These are phyloP conservation scores for Stenodera caucasica DNA, from an alignment of 2,888 invertebrate genomes.

Conservation along the genomic window DNA sequence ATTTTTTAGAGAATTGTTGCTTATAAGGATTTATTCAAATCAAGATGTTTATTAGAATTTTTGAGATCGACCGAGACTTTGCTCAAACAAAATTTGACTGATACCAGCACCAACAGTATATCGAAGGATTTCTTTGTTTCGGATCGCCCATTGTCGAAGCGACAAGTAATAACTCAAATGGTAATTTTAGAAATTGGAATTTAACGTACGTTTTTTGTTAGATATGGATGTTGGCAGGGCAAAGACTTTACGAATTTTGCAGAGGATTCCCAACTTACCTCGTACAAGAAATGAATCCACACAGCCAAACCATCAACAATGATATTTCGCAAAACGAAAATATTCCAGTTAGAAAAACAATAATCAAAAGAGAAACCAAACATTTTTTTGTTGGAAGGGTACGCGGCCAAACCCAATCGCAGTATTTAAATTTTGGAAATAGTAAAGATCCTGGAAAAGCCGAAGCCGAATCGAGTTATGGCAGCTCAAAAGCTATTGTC, in stretches of 20 bases:
- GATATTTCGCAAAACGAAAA: slow-evolving; percentile 45
- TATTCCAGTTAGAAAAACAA: not conserved
- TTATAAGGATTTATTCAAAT: slow-evolving; percentile 53
- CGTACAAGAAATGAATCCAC: slow-evolving; percentile 44
- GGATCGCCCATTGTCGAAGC: slow-evolving; percentile 50
- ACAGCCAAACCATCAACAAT: slow-evolving; percentile 29
- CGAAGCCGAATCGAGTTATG: slow-evolving; percentile 76
- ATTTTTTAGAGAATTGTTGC: slow-evolving; percentile 53
- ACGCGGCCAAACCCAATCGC: slow-evolving; percentile 82
- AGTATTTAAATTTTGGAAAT: slow-evolving; percentile 71
- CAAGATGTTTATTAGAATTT: slow-evolving; percentile 55
- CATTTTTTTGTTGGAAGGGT: slow-evolving; percentile 55
- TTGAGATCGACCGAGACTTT: slow-evolving; percentile 42
- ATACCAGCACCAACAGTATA: slow-evolving; percentile 31
- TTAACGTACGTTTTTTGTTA: slow-evolving; percentile 33
- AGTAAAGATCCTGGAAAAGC: slow-evolving; percentile 69
- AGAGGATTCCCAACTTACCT: slow-evolving; percentile 53
- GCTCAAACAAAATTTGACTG: slow-evolving; percentile 35
- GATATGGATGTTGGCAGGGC: slow-evolving; percentile 57
- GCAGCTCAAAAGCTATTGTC: slow-evolving; percentile 70
- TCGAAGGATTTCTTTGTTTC: slow-evolving; percentile 47
- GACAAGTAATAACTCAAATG: slow-evolving; percentile 48
- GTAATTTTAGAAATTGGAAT: not conserved
- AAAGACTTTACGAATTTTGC: slow-evolving; percentile 56
- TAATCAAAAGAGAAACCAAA: slow-evolving; percentile 41